Evolutionary conservation across 2,113 vertebrate genomes (phyloP).

Genomic region (Antennarius striatus): DNA sequence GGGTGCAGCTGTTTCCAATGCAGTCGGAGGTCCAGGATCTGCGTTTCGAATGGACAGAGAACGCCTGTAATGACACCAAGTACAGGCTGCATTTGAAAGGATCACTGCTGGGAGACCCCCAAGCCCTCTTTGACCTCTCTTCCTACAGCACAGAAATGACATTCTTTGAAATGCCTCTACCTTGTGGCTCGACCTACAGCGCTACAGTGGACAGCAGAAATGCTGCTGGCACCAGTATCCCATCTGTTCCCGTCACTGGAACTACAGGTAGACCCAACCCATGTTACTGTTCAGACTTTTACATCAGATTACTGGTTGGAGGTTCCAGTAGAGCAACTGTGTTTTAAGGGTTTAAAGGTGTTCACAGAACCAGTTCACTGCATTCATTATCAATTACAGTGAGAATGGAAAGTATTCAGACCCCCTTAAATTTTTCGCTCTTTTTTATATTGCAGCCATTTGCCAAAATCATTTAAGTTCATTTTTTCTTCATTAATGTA

Average conservation of each 20-base stretch:
- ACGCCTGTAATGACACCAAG: constrained; percentile 55
- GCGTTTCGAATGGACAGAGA: constrained; percentile 62
- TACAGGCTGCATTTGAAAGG: constrained; percentile 73
- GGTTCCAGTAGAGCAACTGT: no score
- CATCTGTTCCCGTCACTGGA: constrained; percentile 57
- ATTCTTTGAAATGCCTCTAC: constrained; percentile 76
- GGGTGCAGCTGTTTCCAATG: constrained; percentile 53
- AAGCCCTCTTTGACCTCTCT: constrained; percentile 57
- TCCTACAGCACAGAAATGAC: constrained; percentile 77
- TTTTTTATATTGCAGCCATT: no score
- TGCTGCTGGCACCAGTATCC: constrained; percentile 55
- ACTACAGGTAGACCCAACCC: constrained; percentile 71
- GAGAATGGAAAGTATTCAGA: no score
- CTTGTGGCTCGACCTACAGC: constrained; percentile 75
- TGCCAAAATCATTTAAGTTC: no score
- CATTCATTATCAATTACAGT: no score
- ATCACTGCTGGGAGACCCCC: constrained; percentile 61
- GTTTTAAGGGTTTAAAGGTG: no score
- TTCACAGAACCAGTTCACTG: no score
- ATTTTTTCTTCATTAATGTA: no score
- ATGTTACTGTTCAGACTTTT: neutral
- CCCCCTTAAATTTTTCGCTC: no score
- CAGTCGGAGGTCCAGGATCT: constrained; percentile 55
- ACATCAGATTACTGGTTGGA: neutral
- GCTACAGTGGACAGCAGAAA: constrained; percentile 74